Conservation (phyloP, 2,113 vertebrate genomes). For the Triplophysa dalaica region DNA sequence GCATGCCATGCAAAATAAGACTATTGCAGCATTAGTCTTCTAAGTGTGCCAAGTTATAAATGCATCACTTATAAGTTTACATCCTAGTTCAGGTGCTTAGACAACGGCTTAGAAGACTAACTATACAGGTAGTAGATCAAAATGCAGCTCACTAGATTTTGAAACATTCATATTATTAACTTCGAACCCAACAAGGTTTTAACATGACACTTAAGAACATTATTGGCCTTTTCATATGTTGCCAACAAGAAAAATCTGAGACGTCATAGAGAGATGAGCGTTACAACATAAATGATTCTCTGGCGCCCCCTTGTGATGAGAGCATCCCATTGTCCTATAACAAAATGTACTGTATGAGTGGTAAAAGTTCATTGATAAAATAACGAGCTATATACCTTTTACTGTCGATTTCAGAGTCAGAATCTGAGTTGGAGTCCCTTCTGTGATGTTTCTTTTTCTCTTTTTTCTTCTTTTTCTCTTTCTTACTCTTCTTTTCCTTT, state of each 20-base stretch:
- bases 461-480: conserved; percentile 80
- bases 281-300: neutral
- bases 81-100: no score
- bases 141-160: neutral
- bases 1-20: no score
- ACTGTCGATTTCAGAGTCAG: conserved; percentile 52
- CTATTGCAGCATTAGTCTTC: no score
- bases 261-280: neutral
- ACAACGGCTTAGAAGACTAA: no score
- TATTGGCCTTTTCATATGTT: neutral
- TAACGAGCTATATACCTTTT: conserved; percentile 67
- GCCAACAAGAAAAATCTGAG: neutral
- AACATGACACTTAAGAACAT: neutral
- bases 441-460: conserved; percentile 80
- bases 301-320: conserved; percentile 1
- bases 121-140: no score
- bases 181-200: neutral
- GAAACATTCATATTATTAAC: neutral
- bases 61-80: no score
- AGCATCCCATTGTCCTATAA: no score
- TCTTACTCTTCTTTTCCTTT: conserved; percentile 79
- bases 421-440: conserved; percentile 55
- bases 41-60: no score
- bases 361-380: neutral
- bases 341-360: neutral